Base-by-base conservation (phyloP, 2,113 vertebrate species). In the Saguinus imperator region DNA sequence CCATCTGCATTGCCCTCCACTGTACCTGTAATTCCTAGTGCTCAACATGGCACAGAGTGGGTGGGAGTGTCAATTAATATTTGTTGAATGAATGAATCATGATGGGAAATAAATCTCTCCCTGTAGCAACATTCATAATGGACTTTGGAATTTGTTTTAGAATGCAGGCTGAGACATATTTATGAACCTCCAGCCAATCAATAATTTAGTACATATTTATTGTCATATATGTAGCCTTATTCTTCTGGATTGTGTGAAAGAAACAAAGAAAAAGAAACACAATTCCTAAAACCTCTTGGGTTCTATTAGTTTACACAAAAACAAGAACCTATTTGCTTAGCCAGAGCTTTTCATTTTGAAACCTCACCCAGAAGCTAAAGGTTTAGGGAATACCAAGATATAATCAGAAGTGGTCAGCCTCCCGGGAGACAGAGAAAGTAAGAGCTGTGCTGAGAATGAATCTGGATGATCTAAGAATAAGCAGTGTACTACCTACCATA, bases 141-240 rank as follows among this genome's bases (percentile, higher is more conserved):
- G 58, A 96, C 86, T 75, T 83, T 86, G 66, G 57, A 95, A 86
- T 97, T 93, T 73, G 52, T 79, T 84, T 94, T 95, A 48, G 5
- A 13, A 66, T 95, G 6, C 10, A 91, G 81, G 8, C 20, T 93
- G 3, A 61, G 84, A 55, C 23, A 82, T 86, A 86, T 93, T 91
- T 97, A 96, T 96, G 75, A 93, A 89, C 13, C 35, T 87, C 76
- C 20, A 89, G 43, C 12, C 66, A 96, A 97, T 87, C 70, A 90
- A 89, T 95, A 82, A 87, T 79, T 68, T 86, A 85, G 27, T 48
- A 83, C 57, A 77, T 94, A 77, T 29, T 85, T 37, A 84, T 21
- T 64, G 4, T 55, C 40, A 82, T 64, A 80, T 55, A 93, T 43
- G 27, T 3, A 45, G 12, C 43, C 29, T 92, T 89, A 84, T 84